Evolutionary conservation across 1,140 invertebrate species (phyloP).

Genomic region (Drosophila micromelanica): DNA sequence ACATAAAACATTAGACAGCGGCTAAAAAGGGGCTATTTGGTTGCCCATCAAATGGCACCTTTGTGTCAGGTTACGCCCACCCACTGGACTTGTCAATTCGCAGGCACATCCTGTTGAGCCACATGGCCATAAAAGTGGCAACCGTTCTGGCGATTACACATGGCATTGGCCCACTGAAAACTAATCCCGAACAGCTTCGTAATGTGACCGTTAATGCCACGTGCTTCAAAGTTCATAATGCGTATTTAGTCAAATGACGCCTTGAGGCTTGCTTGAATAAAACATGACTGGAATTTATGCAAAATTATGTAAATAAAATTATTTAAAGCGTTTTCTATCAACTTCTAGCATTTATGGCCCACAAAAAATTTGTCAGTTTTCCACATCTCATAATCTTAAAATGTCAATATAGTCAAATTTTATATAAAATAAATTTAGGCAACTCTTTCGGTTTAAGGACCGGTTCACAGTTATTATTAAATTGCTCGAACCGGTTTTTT

Average conservation of each 20-base stretch:
- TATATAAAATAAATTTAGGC: no score
- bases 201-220: constrained; percentile 11
- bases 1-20: constrained; percentile 26
- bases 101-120: constrained; percentile 4
- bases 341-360: no score
- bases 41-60: constrained; percentile 30
- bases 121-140: constrained; percentile 27
- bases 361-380: no score
- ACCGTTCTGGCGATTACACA: constrained; percentile 29
- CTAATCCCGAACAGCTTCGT: constrained; percentile 24
- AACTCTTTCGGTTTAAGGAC: no score
- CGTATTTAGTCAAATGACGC: neutral
- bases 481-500: no score
- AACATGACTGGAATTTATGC: no score
- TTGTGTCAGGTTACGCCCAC: constrained; percentile 4
- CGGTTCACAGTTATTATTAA: no score
- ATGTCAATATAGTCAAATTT: no score
- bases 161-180: neutral
- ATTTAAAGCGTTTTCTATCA: neutral
- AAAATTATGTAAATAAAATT: neutral
- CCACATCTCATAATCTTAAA: no score
- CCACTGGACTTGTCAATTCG: neutral
- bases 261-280: constrained; percentile 14
- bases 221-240: constrained; percentile 28
- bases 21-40: constrained; percentile 28